These are phyloP conservation scores for Asobara japonica DNA, from an alignment of 1,140 invertebrate species.

Conservation along the genomic window DNA sequence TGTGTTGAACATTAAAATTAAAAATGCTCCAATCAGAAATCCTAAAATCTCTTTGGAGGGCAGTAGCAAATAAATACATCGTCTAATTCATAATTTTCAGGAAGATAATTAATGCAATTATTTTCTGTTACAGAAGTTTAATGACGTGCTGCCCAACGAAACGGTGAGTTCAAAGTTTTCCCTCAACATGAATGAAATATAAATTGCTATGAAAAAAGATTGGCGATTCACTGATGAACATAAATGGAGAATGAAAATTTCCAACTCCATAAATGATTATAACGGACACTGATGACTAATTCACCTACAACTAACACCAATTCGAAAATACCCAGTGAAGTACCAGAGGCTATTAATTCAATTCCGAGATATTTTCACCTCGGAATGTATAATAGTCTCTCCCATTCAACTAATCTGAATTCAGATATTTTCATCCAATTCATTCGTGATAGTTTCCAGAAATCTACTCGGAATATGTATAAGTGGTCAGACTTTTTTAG, in stretches of 20 bases:
- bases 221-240: neutral
- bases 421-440: conserved; percentile 10
- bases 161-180: neutral
- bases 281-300: neutral
- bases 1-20: too few species aligned
- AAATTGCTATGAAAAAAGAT: neutral
- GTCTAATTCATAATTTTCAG: neutral
- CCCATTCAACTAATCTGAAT: conserved; percentile 12
- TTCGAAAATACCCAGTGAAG: conserved; percentile 3
- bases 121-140: neutral
- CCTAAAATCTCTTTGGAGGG: too few species aligned
- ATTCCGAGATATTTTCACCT: conserved; percentile 13
- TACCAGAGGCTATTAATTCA: neutral
- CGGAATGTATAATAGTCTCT: conserved; percentile 2
- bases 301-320: neutral
- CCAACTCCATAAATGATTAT: neutral
- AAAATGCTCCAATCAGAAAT: too few species aligned
- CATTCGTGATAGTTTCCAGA: neutral
- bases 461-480: neutral
- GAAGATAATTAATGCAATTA: neutral
- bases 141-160: neutral
- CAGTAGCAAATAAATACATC: too few species aligned
- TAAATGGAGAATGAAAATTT: neutral
- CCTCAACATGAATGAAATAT: neutral
- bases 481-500: neutral